Conservation (phyloP, 2,888 invertebrate genomes). For the Ceratothoa steindachneri region DNA sequence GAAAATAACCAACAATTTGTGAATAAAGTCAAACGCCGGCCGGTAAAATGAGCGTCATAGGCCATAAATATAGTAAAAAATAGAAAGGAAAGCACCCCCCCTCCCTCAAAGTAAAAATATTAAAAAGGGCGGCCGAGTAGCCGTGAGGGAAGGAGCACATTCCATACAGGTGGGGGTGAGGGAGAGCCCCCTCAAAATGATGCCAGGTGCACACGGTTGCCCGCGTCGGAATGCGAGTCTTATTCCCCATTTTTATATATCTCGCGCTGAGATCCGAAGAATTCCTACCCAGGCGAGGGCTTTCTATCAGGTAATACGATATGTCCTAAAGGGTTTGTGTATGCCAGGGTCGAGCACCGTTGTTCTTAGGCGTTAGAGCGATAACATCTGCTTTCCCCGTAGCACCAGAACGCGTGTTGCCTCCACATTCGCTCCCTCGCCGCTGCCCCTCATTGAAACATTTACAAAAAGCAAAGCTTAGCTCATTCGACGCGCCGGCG, state of each 20-base stretch:
- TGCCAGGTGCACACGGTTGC: slow-evolving; percentile 13
- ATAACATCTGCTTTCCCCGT: not conserved
- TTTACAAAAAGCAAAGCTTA: not conserved
- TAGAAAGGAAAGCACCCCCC: not conserved
- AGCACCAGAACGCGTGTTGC: not conserved
- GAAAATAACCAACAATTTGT: no score
- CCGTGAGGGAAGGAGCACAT: slow-evolving; percentile 13
- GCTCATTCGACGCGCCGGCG: not conserved
- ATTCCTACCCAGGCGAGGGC: not conserved
- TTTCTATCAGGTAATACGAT: slow-evolving; percentile 2
- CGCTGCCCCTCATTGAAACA: not conserved
- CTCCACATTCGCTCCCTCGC: not conserved
- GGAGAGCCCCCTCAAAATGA: slow-evolving; percentile 1
- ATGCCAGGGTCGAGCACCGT: not conserved
- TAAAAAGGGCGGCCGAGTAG: not conserved
- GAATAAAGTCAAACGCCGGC: no score
- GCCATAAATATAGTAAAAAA: not conserved
- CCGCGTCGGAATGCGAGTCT: slow-evolving; percentile 8
- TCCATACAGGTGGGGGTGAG: slow-evolving; percentile 8
- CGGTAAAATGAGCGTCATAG: not conserved
- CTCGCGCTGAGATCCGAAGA: not conserved
- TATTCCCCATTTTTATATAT: slow-evolving; percentile 3
- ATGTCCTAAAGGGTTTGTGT: not conserved
- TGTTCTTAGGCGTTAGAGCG: not conserved
- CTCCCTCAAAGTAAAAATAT: not conserved